A percentile compares a stretch with the other conserved stretches of the same genome.
phyloP scores from a whole-genome alignment of 2,113 vertebrate genomes.

The Tinamus guttatus region DNA sequence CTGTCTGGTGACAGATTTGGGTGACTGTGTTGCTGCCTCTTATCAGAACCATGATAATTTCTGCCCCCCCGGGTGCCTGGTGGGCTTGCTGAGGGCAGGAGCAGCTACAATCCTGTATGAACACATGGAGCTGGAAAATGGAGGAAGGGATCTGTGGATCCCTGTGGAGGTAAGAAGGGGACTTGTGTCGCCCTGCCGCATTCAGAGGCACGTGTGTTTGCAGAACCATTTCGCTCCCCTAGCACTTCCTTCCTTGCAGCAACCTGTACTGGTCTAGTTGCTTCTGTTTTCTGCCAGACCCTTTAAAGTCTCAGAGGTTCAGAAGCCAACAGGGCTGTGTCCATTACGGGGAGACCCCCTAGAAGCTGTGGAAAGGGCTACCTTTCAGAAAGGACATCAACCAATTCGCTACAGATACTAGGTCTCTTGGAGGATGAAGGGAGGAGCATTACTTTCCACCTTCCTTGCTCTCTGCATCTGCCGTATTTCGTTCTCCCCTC shows the following conservation, averaged over 20 bases:
- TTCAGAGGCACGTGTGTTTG: background rate
- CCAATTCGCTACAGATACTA: background rate
- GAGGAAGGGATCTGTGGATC: background rate
- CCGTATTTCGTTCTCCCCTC: background rate
- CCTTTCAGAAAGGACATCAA: background rate
- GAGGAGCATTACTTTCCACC: background rate
- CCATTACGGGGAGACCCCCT: background rate
- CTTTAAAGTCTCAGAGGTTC: background rate
- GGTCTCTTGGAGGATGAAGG: background rate
- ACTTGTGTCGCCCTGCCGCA: rapidly evolving
- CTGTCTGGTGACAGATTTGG: background rate
- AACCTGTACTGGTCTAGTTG: background rate
- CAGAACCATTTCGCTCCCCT: rapidly evolving
- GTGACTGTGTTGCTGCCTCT: background rate
- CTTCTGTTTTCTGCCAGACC: background rate
- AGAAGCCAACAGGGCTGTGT: background rate
- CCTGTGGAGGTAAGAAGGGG: background rate
- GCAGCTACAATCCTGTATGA: background rate
- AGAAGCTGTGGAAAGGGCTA: rapidly evolving
- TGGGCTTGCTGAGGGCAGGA: background rate
- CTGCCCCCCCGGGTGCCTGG: background rate
- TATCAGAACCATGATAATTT: no score
- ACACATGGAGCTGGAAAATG: background rate
- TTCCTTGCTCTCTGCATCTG: background rate
- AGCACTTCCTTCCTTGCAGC: background rate